These are phyloP conservation scores for Palythoa caribaeorum DNA, from an alignment of 92 coral and sea anemone genomes.

Conservation along the genomic window DNA sequence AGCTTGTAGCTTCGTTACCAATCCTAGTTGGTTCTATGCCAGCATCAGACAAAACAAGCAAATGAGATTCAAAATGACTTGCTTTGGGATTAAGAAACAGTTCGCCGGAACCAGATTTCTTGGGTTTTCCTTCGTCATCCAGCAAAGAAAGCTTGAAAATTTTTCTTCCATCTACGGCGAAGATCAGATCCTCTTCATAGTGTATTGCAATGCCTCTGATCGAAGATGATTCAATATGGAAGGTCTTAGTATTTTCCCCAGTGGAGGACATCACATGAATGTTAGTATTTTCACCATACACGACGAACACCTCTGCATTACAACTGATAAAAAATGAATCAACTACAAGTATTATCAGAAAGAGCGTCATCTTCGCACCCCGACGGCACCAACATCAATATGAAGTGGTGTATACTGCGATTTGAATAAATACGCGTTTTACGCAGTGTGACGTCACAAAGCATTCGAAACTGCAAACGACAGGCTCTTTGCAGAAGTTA, in stretches of 20 bases:
- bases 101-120: conserved; percentile 44
- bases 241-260: neutral
- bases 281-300: neutral
- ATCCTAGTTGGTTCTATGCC: neutral
- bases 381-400: neutral
- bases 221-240: neutral
- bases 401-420: too few relatives aligned
- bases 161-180: neutral
- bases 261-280: neutral
- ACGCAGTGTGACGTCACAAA: neutral
- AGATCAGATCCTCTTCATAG: conserved; percentile 53
- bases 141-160: conserved; percentile 36
- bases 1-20: neutral
- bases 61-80: conserved; percentile 20
- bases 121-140: conserved; percentile 34
- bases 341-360: neutral
- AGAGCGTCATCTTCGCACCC: neutral
- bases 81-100: conserved; percentile 32
- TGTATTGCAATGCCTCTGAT: conserved; percentile 44
- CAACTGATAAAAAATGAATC: neutral
- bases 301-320: neutral
- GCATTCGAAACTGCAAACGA: too few relatives aligned
- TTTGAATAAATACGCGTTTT: too few relatives aligned
- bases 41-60: neutral
- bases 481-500: neutral